These are phyloP conservation scores for Xiphophorus birchmanni DNA, from an alignment of 2,797 vertebrate genomes.

Conservation along the genomic window DNA sequence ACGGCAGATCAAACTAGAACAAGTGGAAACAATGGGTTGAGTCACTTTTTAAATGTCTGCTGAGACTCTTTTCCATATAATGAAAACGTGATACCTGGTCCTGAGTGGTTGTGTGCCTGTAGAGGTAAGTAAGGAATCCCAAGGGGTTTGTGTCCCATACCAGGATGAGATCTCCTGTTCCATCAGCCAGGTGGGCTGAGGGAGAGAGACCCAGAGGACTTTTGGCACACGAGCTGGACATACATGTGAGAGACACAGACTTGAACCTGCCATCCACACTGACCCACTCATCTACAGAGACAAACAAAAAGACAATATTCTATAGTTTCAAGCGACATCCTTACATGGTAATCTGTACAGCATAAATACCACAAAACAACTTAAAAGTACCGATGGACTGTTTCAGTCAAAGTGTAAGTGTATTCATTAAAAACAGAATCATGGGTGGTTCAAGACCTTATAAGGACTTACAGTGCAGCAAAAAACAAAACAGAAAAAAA, in stretches of 20 bases:
- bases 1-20: constrained; percentile 85
- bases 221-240: constrained; percentile 84
- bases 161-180: constrained; percentile 86
- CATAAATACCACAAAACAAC: neutral
- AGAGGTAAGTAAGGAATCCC: constrained; percentile 82
- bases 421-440: neutral
- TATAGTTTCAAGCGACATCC: neutral
- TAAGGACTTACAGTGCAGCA: neutral
- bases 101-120: constrained; percentile 83
- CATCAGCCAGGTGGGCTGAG: constrained; percentile 86
- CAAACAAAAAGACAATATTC: neutral
- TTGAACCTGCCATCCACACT: constrained; percentile 82
- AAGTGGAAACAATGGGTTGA: neutral
- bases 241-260: constrained; percentile 85
- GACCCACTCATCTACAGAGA: constrained; percentile 73
- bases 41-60: neutral
- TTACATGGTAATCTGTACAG: neutral
- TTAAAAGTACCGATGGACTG: neutral
- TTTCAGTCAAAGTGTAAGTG: neutral
- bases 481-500: neutral
- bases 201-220: constrained; percentile 86
- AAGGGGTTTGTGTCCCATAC: constrained; percentile 81
- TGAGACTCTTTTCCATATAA: neutral
- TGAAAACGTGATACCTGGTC: constrained; percentile 78
- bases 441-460: neutral